A percentile compares a stretch with the other conserved stretches of the same genome.
phyloP scores from a whole-genome alignment of 2,113 vertebrate species.

The Lamprotornis superbus region DNA sequence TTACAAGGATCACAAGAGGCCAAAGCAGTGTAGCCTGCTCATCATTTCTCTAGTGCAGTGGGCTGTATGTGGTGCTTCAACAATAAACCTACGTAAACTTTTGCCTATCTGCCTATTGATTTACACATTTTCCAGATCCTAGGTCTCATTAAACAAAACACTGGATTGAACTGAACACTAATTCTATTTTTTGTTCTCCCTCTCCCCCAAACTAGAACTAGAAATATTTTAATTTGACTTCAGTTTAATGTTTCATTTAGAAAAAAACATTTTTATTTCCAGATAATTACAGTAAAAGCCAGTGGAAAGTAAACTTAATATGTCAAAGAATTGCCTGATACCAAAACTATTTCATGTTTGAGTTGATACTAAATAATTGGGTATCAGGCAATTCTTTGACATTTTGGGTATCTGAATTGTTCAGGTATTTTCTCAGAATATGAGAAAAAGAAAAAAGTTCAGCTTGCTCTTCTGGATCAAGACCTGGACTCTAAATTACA shows the following conservation, averaged over 20 bases:
- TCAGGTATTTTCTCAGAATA: background rate
- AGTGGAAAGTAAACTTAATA: background rate
- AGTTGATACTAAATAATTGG: too few species aligned
- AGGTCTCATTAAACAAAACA: background rate
- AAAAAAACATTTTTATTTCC: background rate
- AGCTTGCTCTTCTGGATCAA: background rate
- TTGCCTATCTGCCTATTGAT: background rate
- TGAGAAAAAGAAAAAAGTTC: background rate
- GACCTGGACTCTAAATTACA: background rate
- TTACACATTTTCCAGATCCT: background rate
- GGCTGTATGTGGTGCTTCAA: background rate
- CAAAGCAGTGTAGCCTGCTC: background rate
- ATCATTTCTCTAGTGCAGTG: background rate
- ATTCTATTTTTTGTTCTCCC: background rate
- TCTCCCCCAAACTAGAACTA: accelerated
- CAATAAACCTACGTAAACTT: background rate
- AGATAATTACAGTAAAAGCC: background rate
- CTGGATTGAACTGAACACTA: background rate
- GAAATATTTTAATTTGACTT: background rate
- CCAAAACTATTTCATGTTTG: background rate
- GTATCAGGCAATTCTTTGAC: too few species aligned
- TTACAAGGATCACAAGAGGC: background rate
- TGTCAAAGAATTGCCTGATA: background rate
- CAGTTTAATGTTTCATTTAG: background rate
- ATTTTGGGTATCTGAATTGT: background rate